Conservation (phyloP, 2,888 invertebrate species). For the Cheiracanthium punctorium region DNA sequence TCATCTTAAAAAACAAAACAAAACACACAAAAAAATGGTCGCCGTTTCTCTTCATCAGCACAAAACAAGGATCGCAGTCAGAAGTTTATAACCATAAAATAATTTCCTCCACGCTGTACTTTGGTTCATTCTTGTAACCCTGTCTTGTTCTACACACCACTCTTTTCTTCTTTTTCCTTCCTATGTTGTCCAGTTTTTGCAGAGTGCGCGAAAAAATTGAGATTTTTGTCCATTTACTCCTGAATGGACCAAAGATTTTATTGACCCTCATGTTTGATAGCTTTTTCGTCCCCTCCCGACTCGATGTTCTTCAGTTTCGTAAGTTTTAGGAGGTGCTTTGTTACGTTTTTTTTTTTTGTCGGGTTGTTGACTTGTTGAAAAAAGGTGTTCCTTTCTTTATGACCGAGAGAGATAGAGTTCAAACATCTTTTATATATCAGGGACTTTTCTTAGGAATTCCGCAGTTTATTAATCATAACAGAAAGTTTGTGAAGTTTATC, state of each 20-base stretch:
- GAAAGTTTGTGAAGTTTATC: no score
- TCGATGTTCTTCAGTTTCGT: no score
- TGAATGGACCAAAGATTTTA: constrained; percentile 50
- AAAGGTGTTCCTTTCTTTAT: no score
- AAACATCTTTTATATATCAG: no score
- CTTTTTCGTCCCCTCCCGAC: constrained; percentile 8
- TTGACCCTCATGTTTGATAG: constrained; percentile 45
- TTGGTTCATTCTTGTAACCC: constrained; percentile 22
- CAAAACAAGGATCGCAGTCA: constrained; percentile 14
- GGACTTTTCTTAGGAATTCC: no score
- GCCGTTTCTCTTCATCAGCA: constrained; percentile 38
- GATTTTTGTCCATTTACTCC: constrained; percentile 33
- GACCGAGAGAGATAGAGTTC: no score
- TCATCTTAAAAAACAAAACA: constrained; percentile 11
- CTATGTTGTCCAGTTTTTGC: constrained; percentile 17
- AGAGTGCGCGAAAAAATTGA: constrained; percentile 30
- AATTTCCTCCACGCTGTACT: not conserved
- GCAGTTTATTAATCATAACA: no score
- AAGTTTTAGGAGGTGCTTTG: no score
- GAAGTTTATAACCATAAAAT: constrained; percentile 50
- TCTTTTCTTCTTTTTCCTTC: not conserved
- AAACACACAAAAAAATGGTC: constrained; percentile 58
- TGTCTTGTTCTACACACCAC: not conserved
- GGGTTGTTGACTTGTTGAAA: no score
- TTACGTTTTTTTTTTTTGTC: no score